These are phyloP conservation scores for Arnoldichthys spilopterus DNA, from an alignment of 2,797 vertebrate genomes.

Conservation along the genomic window DNA sequence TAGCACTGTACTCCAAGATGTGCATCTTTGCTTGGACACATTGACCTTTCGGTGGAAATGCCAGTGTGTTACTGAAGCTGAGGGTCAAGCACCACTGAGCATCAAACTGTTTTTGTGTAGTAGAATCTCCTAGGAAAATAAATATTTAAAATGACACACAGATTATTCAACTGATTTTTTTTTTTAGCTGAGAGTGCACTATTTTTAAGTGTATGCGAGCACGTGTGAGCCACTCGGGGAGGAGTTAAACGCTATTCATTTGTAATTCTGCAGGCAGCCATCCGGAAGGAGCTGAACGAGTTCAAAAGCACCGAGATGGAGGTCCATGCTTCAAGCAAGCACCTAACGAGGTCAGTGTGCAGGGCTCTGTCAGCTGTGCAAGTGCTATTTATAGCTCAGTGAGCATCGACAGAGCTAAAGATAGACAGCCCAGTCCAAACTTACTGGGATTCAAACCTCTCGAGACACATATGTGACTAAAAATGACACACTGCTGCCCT, in stretches of 20 bases:
- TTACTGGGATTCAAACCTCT: conserved; percentile 47
- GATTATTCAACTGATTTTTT: neutral
- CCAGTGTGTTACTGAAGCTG: neutral
- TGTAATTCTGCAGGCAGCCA: conserved; percentile 85
- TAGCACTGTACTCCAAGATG: neutral
- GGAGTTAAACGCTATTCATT: conserved; percentile 50
- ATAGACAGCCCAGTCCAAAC: conserved; percentile 65
- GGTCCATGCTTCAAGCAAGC: conserved; percentile 98
- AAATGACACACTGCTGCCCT: conserved; percentile 58
- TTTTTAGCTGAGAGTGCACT: conserved; percentile 9
- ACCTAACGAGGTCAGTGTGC: conserved; percentile 92
- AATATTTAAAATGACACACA: neutral
- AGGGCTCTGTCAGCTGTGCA: conserved; percentile 10
- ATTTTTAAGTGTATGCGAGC: neutral
- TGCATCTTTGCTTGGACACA: neutral
- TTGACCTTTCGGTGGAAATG: neutral
- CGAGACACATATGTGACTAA: conserved; percentile 10
- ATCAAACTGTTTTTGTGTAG: neutral
- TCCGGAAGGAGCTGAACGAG: conserved; percentile 98
- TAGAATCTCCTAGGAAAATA: neutral
- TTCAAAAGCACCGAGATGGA: conserved; percentile 99
- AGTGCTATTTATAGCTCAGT: conserved; percentile 69
- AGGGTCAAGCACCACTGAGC: neutral
- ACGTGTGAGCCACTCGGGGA: conserved; percentile 48
- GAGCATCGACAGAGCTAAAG: conserved; percentile 61